These are phyloP conservation scores for Lepilemur ruficaudatus DNA, from an alignment of 2,797 vertebrate genomes.

Conservation along the genomic window DNA sequence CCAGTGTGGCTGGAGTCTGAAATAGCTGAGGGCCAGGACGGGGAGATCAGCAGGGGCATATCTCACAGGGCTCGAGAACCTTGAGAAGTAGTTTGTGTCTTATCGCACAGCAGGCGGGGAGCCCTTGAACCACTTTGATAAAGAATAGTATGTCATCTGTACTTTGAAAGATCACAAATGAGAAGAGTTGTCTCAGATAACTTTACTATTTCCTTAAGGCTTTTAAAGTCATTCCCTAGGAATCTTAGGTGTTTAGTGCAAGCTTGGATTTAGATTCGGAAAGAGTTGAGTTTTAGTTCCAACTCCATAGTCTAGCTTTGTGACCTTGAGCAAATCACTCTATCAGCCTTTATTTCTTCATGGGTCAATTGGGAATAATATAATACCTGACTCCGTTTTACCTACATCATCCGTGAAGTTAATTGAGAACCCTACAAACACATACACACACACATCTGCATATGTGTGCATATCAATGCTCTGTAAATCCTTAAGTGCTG, in stretches of 20 bases:
- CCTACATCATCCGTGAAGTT: background rate
- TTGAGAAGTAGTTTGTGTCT: background rate
- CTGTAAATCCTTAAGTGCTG: background rate
- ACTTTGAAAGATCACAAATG: background rate
- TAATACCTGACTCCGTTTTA: background rate
- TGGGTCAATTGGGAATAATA: background rate
- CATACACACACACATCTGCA: fast-evolving
- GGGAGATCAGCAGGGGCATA: background rate
- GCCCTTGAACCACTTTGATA: background rate
- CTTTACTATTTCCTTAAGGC: background rate
- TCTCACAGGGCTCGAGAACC: background rate
- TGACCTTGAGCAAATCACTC: background rate
- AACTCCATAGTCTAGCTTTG: background rate
- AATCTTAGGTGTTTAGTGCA: background rate
- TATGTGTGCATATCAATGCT: background rate
- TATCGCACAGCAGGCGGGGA: fast-evolving
- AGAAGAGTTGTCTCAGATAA: background rate
- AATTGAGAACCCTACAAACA: background rate
- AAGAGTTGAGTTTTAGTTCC: background rate
- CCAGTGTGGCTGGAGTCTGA: background rate
- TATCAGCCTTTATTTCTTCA: background rate
- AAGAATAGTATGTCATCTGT: too few relatives aligned
- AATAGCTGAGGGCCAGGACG: background rate
- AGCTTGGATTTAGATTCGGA: background rate
- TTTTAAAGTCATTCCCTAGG: background rate